These are phyloP conservation scores for Dascyllus trimaculatus DNA, from an alignment of 2,113 vertebrate species.

Conservation along the genomic window DNA sequence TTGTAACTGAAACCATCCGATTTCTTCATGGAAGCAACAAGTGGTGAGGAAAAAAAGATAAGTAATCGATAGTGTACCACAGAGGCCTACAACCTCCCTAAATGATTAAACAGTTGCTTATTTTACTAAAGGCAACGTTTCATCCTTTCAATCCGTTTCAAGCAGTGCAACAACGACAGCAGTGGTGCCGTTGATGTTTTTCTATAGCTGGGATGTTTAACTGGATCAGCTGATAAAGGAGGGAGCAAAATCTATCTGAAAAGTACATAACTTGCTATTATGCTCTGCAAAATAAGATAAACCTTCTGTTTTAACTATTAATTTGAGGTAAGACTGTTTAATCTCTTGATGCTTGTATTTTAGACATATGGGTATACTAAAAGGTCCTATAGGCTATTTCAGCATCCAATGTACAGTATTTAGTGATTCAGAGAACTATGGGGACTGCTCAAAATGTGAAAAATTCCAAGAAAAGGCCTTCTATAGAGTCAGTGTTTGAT, in stretches of 20 bases:
- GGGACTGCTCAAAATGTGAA: too few relatives aligned
- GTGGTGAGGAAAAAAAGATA: conserved; percentile 4
- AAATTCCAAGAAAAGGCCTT: too few relatives aligned
- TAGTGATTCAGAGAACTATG: too few relatives aligned
- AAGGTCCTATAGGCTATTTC: background rate
- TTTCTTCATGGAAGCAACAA: conserved; percentile 18
- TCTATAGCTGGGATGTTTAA: conserved; percentile 6
- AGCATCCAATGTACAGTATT: too few relatives aligned
- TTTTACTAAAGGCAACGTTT: conserved; percentile 2
- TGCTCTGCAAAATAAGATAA: background rate
- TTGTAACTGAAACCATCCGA: conserved; percentile 4
- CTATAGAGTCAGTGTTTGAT: too few relatives aligned
- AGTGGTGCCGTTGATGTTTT: conserved; percentile 9
- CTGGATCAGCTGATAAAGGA: conserved; percentile 14
- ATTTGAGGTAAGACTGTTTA: conserved; percentile 9
- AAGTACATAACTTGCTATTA: conserved; percentile 7
- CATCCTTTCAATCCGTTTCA: background rate
- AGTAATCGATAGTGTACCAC: conserved; percentile 24
- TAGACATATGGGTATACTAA: conserved; percentile 13
- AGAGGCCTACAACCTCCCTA: background rate
- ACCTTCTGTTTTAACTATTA: conserved; percentile 27
- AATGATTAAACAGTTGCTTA: conserved; percentile 34
- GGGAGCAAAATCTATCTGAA: background rate
- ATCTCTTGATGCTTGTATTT: conserved; percentile 5
- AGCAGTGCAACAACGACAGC: background rate